phyloP scores from a whole-genome alignment of 2,888 invertebrate genomes.

The Zonitis immaculata region DNA sequence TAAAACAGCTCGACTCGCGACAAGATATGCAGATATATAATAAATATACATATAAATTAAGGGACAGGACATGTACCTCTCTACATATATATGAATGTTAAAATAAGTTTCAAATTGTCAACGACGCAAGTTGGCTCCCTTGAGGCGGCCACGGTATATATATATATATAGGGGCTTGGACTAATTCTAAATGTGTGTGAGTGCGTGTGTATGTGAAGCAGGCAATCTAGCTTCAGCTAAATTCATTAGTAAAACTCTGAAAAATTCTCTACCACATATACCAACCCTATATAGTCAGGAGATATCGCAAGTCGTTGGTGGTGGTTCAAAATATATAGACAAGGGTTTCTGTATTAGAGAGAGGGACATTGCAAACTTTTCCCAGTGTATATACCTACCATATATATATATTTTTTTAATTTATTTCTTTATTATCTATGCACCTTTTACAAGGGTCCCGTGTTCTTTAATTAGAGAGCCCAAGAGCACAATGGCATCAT shows the following conservation, averaged over 20 bases:
- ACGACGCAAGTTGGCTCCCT: slow-evolving; percentile 50
- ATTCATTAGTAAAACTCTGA: slow-evolving; percentile 45
- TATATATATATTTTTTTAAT: slow-evolving; percentile 24
- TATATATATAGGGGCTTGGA: slow-evolving; percentile 40
- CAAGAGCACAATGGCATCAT: slow-evolving; percentile 21
- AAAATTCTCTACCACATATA: slow-evolving; percentile 40
- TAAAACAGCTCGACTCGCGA: slow-evolving; percentile 15
- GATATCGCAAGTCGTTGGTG: slow-evolving; percentile 21
- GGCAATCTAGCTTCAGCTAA: slow-evolving; percentile 44
- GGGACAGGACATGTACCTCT: slow-evolving; percentile 45
- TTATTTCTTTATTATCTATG: slow-evolving; percentile 36
- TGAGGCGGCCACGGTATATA: slow-evolving; percentile 38
- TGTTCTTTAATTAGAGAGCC: slow-evolving; percentile 24
- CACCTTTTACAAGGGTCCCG: slow-evolving; percentile 23
- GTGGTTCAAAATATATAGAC: background rate
- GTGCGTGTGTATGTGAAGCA: too few species aligned
- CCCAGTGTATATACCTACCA: too few species aligned
- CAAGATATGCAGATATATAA: slow-evolving; percentile 44
- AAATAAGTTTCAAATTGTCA: slow-evolving; percentile 56
- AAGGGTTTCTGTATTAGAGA: slow-evolving; percentile 15
- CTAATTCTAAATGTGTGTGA: slow-evolving; percentile 44
- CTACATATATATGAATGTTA: slow-evolving; percentile 56
- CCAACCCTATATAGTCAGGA: too few species aligned
- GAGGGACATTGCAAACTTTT: slow-evolving; percentile 28
- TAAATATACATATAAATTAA: slow-evolving; percentile 52